phyloP scores from a whole-genome alignment of 1,140 invertebrate species.

The Metaphire vulgaris region DNA sequence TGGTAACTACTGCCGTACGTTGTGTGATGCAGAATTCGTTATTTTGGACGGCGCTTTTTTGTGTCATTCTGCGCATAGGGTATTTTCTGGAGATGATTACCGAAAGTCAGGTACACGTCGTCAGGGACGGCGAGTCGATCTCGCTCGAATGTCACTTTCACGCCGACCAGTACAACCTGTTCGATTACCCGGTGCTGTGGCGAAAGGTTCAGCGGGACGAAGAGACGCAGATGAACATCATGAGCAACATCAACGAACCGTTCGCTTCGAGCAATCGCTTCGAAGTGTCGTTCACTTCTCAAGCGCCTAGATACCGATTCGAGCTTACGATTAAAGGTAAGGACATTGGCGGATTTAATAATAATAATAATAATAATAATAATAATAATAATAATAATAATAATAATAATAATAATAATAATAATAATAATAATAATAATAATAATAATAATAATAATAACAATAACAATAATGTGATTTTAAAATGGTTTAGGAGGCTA shows the following conservation, averaged over 20 bases:
- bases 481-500: too few relatives aligned
- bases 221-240: conserved; percentile 26
- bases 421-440: too few relatives aligned
- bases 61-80: background rate
- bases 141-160: conserved; percentile 27
- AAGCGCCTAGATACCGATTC: conserved; percentile 22
- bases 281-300: conserved; percentile 16
- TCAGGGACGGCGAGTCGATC: conserved; percentile 21
- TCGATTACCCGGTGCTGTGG: conserved; percentile 28
- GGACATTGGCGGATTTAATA: too few relatives aligned
- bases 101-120: conserved; percentile 19
- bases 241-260: conserved; percentile 31
- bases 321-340: conserved; percentile 20
- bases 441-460: too few relatives aligned
- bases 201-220: conserved; percentile 27
- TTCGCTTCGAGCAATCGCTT: conserved; percentile 22
- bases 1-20: too few relatives aligned
- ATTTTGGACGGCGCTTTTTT: too few relatives aligned
- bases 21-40: too few relatives aligned
- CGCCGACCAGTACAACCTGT: conserved; percentile 23
- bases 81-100: conserved; percentile 26
- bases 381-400: too few relatives aligned
- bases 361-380: too few relatives aligned
- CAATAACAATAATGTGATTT: too few relatives aligned
- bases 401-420: too few relatives aligned